Conservation (phyloP, 2,888 invertebrate species). For the Acronicta leporina region DNA sequence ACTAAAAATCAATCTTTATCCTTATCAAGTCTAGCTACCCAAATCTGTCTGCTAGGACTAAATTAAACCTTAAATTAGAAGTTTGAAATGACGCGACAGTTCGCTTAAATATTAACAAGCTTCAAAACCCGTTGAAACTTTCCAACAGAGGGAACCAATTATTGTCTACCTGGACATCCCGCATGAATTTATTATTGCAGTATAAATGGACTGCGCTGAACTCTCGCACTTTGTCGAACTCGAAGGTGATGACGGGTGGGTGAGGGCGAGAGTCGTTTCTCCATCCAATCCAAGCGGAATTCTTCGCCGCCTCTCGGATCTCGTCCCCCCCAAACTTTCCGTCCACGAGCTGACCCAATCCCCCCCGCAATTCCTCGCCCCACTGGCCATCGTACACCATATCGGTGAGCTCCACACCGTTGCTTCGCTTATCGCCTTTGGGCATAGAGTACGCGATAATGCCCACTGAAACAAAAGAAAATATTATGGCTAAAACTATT, state of each 20-base stretch:
- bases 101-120: slow-evolving; percentile 34
- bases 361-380: slow-evolving; percentile 93
- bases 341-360: slow-evolving; percentile 95
- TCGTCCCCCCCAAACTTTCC: slow-evolving; percentile 93
- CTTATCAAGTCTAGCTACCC: neutral
- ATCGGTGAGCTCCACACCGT: slow-evolving; percentile 95
- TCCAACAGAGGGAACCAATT: slow-evolving; percentile 5
- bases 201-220: slow-evolving; percentile 95
- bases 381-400: slow-evolving; percentile 95
- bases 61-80: slow-evolving; percentile 20
- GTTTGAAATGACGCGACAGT: slow-evolving; percentile 33
- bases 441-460: slow-evolving; percentile 96
- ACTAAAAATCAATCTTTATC: too few relatives aligned
- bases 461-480: slow-evolving; percentile 89
- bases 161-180: slow-evolving; percentile 92
- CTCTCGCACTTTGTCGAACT: slow-evolving; percentile 96
- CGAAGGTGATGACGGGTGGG: slow-evolving; percentile 92
- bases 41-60: slow-evolving; percentile 7
- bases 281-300: slow-evolving; percentile 97
- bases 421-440: slow-evolving; percentile 94
- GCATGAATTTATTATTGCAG: slow-evolving; percentile 95
- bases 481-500: too few relatives aligned
- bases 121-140: slow-evolving; percentile 26
- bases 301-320: slow-evolving; percentile 89
- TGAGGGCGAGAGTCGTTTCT: slow-evolving; percentile 91